Evolutionary conservation across 2,113 vertebrate species (phyloP).

Genomic region (Macroglossus sobrinus): DNA sequence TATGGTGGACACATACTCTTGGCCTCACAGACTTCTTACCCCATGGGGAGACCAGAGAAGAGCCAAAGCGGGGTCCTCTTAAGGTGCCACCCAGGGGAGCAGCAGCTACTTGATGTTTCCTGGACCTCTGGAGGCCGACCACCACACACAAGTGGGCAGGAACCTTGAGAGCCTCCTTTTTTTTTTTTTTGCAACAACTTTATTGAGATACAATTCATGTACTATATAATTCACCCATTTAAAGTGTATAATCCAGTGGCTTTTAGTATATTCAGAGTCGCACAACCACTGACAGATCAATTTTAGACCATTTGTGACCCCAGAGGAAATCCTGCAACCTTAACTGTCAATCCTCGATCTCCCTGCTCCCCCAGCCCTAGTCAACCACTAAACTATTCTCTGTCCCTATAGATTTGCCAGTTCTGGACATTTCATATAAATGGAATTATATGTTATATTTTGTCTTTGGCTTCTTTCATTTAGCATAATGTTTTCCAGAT

Average conservation of each 20-base stretch:
- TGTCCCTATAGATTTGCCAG: not conserved
- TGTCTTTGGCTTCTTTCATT: not conserved
- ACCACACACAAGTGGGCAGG: not conserved
- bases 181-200: not conserved
- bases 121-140: not conserved
- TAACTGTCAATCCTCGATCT: not conserved
- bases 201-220: not conserved
- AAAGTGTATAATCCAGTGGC: not conserved
- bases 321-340: not conserved
- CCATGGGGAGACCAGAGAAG: not conserved
- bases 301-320: not conserved
- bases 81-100: not conserved
- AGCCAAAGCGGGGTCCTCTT: not conserved
- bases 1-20: fast-evolving
- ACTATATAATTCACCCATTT: not conserved
- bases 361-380: not conserved
- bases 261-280: not conserved
- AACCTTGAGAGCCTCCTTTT: not conserved
- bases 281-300: not conserved
- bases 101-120: not conserved
- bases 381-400: not conserved
- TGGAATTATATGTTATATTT: not conserved
- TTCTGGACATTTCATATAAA: not conserved
- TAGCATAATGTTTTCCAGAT: not conserved
- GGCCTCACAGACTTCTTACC: not conserved